These are phyloP conservation scores for Anguilla megastoma DNA, from an alignment of 2,797 vertebrate species.

Conservation along the genomic window DNA sequence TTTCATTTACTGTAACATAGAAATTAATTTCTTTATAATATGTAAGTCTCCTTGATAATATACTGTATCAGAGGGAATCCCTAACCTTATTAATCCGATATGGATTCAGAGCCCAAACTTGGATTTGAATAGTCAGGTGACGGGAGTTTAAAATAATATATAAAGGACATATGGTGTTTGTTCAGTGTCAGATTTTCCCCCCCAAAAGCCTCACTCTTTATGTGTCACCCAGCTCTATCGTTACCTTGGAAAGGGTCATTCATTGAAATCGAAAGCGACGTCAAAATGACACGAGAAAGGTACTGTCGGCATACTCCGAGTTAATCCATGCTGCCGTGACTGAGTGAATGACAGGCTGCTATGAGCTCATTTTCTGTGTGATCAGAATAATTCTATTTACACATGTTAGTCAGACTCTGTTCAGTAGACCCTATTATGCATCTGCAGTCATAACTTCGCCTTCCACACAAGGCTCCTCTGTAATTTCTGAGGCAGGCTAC, in stretches of 20 bases:
- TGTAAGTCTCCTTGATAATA: no score
- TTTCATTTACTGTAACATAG: no score
- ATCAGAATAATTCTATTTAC: background rate
- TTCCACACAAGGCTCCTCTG: background rate
- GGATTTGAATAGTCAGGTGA: background rate
- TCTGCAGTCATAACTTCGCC: background rate
- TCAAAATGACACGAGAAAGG: background rate
- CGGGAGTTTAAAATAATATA: background rate
- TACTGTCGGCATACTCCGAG: background rate
- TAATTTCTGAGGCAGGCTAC: background rate
- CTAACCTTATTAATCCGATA: no score
- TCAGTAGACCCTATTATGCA: background rate
- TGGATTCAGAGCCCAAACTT: no score
- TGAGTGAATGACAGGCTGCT: background rate
- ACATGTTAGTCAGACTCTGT: background rate
- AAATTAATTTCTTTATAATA: no score
- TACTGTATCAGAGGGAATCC: no score
- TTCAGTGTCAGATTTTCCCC: background rate
- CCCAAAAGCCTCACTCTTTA: background rate
- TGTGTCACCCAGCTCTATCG: background rate
- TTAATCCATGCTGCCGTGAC: background rate
- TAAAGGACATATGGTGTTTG: no score
- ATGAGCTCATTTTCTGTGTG: background rate
- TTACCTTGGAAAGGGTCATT: no score
- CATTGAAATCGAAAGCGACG: no score